Base-by-base conservation (phyloP, 2,888 invertebrate genomes). In the Trimorus sp. region DNA sequence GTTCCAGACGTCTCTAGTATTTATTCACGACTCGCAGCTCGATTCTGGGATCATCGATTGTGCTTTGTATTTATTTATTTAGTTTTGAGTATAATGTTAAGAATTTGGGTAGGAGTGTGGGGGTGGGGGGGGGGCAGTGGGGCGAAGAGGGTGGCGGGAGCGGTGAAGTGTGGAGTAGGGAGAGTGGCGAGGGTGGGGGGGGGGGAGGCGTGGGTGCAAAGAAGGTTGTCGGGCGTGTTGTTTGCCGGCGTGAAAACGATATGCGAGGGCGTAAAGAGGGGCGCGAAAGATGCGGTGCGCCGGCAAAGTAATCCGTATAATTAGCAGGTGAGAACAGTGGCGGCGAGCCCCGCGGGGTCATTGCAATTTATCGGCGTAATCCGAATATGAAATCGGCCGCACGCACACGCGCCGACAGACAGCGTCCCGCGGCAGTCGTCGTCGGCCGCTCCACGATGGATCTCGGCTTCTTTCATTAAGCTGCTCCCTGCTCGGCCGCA, bases 301-400 rank as follows among this genome's bases (percentile, higher is more conserved):
- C 42, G 66, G 80, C 82, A 77, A 85, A 70, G 85, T 86, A 86
- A 85, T 87, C 83, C 86, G 83, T 85, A 83, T 85, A 87, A 87
- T 87, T 87, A 85, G 84, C 84, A 87, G 81, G 87, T 85, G 87
- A 85, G 87, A 87, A 87, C 80, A 81, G 69, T 83, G 75, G 76
- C 70, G 48, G 79, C 51, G 71, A 83, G 73, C 81, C 85, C 85
- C 84, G 79, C 80, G 84, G 87, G 85, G 85, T 86, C 83, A 84
- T 83, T 87, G 86, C 85, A 86, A 88, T 88, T 86, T 86, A 85
- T 87, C 86, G 85, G 79, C 75, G 77, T 86, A 86, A 86, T 88
- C 85, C 84, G 84, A 86, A 86, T 84, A 85, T 84, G 84, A 84
- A 86, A 86, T 85, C 83, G 79, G 78, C 66, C 69, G 77, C 74